Percentiles rank a stretch among this genome's conserved stretches.
Conservation (phyloP, 1,140 invertebrate species). For the Elymnias hypermnestra region DNA sequence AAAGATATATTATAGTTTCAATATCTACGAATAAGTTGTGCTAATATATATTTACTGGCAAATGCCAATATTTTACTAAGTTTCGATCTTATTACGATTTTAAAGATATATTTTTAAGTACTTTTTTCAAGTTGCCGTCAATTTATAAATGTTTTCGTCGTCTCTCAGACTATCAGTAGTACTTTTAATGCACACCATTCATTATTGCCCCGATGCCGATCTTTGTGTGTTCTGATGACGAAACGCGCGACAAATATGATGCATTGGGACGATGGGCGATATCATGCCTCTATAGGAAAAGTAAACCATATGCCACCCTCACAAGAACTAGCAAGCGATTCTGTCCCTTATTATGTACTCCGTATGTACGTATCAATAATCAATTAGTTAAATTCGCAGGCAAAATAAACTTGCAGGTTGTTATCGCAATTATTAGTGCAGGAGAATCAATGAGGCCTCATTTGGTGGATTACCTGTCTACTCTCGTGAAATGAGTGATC, state of each 20-base stretch:
- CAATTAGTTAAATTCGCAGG: neutral
- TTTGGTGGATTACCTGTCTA: constrained; percentile 61
- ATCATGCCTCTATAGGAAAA: constrained; percentile 39
- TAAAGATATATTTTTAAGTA: too few species aligned
- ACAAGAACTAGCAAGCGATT: constrained; percentile 13
- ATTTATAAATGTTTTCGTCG: too few species aligned
- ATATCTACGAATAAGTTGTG: too few species aligned
- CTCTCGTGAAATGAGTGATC: constrained; percentile 56
- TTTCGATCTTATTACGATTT: too few species aligned
- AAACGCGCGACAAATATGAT: constrained; percentile 71
- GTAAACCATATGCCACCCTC: constrained; percentile 17
- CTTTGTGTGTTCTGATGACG: constrained; percentile 47
- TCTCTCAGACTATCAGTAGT: constrained; percentile 12
- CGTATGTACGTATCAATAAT: constrained; percentile 9
- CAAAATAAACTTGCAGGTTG: constrained; percentile 10
- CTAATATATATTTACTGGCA: too few species aligned
- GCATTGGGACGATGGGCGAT: constrained; percentile 62
- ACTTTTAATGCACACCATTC: constrained; percentile 48
- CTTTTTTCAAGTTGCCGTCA: too few species aligned
- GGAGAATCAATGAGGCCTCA: constrained; percentile 66
- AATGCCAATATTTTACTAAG: too few species aligned
- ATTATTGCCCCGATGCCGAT: constrained; percentile 57
- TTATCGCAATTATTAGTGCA: constrained; percentile 64
- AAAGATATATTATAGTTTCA: too few species aligned
- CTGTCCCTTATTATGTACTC: constrained; percentile 11